Evolutionary conservation across 2,888 invertebrate species (phyloP), one percentile per base, ranked within the genome.

Genomic region (Melieria crassipennis): DNA sequence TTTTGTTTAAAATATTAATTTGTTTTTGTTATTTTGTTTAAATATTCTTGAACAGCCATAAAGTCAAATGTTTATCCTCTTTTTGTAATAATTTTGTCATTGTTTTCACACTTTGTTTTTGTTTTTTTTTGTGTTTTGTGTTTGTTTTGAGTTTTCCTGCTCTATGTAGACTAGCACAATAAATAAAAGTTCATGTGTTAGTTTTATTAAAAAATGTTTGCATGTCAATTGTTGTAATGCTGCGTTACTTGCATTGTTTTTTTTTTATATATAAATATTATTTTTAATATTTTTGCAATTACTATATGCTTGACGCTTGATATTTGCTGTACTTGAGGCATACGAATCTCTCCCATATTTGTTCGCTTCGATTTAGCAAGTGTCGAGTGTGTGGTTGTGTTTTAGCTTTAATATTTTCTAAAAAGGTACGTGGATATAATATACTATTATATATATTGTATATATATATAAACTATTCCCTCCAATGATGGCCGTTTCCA

Each of bases 21-120:
- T 10, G 30, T 47, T 77, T 79, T 9, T 58, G 30, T 62, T 65
- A 61, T 68, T 70, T 50, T 45, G 71, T 69, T 75, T 69, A 64
- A 79, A 79, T 82, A 78, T 78, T 79, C 81, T 80, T 81, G 81
- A 83, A 83, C 83, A 83, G 83, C 83, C 83, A 83, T 82, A 79
- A 83, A 83, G 82, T 83, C 80, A 79, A 83, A 82, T 83, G 76
- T 82, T 78, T 79, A 79, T 80, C 69, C 70, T 70, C 71, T 71
- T 72, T 71, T 30, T 69, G 61, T 67, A 5, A 11, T 66, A 42
- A n/a, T 69, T 56, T 55, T 46, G 16, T 55, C 64, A n/a, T 63
- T 61, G 11, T 70, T 55, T 46, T 64, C 66, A 67, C 30, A 69
- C 45, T 64, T 70, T 63, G 7, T 55, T 30, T 67, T 61, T 61